Evolutionary conservation across 2,888 invertebrate genomes (phyloP).

Genomic region (Phortica okadai): DNA sequence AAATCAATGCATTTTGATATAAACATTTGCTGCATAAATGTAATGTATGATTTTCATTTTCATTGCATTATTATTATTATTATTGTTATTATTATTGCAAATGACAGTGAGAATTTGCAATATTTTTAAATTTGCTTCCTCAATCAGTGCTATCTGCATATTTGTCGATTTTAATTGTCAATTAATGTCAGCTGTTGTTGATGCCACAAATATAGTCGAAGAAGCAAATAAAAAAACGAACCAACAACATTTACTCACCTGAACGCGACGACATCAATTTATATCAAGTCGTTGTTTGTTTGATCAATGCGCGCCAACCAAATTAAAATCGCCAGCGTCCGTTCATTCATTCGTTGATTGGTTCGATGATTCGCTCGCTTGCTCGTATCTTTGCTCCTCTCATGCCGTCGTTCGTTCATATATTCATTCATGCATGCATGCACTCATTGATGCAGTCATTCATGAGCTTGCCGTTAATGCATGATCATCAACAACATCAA

Average conservation of each 20-base stretch:
- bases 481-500: not conserved
- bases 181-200: not conserved
- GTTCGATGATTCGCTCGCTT: not conserved
- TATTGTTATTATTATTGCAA: no score
- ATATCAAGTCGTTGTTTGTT: not conserved
- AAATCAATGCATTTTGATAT: not conserved
- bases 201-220: not conserved
- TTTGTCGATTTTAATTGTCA: conserved; percentile 6
- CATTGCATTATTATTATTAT: no score
- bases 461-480: not conserved
- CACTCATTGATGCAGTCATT: conserved; percentile 34
- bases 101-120: no score
- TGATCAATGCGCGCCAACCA: not conserved
- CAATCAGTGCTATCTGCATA: not conserved
- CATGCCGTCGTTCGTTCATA: not conserved
- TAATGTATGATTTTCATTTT: not conserved
- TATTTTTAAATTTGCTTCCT: not conserved
- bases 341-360: conserved; percentile 36
- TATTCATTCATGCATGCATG: conserved; percentile 32
- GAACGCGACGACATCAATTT: not conserved
- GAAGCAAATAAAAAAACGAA: not conserved
- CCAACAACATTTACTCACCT: not conserved
- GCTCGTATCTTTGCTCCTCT: not conserved
- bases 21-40: not conserved
- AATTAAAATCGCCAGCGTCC: conserved; percentile 9